phyloP scores from a whole-genome alignment of 2,113 vertebrate species.

The Lophochroa leadbeateri region DNA sequence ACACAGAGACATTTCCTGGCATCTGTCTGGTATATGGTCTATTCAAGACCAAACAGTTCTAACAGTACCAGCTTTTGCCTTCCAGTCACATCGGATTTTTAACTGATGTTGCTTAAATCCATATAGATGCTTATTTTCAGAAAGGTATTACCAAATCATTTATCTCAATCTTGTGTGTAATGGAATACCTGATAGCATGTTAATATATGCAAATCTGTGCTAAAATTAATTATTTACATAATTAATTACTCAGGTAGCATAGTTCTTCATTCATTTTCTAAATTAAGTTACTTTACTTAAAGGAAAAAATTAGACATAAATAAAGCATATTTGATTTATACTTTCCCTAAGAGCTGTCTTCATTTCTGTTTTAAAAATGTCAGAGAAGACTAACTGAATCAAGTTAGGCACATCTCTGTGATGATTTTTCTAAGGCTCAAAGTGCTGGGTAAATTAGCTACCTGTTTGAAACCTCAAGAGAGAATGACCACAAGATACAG shows the following conservation, averaged over 20 bases:
- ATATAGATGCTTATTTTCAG: background rate
- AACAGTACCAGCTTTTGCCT: background rate
- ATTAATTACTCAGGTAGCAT: background rate
- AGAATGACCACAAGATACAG: background rate
- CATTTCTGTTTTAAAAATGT: background rate
- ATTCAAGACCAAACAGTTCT: background rate
- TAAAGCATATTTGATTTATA: background rate
- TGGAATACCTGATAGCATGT: background rate
- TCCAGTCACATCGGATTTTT: background rate
- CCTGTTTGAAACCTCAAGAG: background rate
- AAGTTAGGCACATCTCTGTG: background rate
- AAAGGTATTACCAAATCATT: background rate
- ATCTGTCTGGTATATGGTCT: background rate
- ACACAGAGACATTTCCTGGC: background rate
- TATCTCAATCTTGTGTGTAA: background rate
- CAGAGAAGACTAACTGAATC: background rate
- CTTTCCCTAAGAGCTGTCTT: background rate
- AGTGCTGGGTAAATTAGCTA: background rate
- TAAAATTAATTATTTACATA: constrained; percentile 26
- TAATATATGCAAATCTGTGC: background rate
- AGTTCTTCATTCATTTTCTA: background rate
- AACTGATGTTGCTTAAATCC: background rate
- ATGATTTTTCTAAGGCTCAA: background rate
- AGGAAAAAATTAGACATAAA: background rate
- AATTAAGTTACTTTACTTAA: background rate